phyloP scores from a whole-genome alignment of 2,888 invertebrate genomes.

The Ametastegia equiseti region DNA sequence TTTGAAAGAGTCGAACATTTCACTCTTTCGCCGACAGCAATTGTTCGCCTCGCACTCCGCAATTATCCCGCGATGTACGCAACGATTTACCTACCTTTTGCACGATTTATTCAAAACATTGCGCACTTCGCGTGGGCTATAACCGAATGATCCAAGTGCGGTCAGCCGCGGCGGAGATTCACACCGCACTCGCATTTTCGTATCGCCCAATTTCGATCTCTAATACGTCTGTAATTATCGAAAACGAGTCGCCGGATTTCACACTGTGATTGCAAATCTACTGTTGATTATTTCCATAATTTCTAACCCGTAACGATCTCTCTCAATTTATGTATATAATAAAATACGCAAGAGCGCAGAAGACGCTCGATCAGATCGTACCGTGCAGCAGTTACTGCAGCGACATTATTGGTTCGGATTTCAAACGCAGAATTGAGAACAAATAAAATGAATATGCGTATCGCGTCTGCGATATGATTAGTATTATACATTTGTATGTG shows the following conservation, averaged over 20 bases:
- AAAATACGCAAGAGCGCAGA: not conserved
- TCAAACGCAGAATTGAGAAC: not conserved
- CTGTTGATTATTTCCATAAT: not conserved
- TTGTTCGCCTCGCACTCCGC: not conserved
- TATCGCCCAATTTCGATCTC: not conserved
- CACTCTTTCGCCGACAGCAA: not conserved
- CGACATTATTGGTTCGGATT: not conserved
- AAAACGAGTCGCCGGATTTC: not conserved
- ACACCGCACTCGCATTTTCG: not conserved
- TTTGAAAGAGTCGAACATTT: not conserved
- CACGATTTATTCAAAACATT: constrained; percentile 8
- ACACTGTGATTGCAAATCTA: not conserved
- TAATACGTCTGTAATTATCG: not conserved
- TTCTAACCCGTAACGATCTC: not conserved
- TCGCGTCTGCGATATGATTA: not conserved
- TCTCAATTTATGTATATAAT: not conserved
- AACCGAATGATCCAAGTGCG: not conserved
- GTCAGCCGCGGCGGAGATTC: constrained; percentile 5
- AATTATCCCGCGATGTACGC: not conserved
- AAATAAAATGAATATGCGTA: not conserved
- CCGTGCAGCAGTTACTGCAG: not conserved
- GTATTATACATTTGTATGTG: not conserved
- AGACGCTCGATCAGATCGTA: not conserved
- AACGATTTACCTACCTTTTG: too few species aligned
- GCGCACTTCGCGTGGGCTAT: constrained; percentile 18